Evolutionary conservation across 2,113 vertebrate species (phyloP).

Genomic region (Vidua chalybeata): DNA sequence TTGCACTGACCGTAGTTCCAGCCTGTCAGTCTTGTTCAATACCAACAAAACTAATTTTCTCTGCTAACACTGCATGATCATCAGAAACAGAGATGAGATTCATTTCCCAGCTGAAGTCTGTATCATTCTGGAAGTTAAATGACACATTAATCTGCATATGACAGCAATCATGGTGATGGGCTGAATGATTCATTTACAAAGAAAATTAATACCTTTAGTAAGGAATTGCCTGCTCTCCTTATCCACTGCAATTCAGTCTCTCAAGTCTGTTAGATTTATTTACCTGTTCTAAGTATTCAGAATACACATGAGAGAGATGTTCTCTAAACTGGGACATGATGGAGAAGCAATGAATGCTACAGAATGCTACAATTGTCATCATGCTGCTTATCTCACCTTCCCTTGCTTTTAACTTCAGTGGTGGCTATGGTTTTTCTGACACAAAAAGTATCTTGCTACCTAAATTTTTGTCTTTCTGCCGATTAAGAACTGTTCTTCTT

Average conservation of each 20-base stretch:
- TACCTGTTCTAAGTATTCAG: neutral
- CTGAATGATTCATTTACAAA: neutral
- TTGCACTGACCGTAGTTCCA: neutral
- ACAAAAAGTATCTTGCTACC: neutral
- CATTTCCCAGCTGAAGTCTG: neutral
- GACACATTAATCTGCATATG: neutral
- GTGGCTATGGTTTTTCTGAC: neutral
- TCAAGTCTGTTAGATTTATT: neutral
- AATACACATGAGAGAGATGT: neutral
- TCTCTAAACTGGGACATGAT: neutral
- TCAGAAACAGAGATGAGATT: neutral
- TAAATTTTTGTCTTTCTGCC: neutral
- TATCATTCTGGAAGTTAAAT: neutral
- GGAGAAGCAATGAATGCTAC: neutral
- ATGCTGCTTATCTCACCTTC: neutral
- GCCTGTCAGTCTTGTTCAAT: neutral
- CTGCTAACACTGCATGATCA: neutral
- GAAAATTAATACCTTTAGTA: neutral
- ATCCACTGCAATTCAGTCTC: neutral
- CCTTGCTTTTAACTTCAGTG: neutral
- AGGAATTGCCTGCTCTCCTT: neutral
- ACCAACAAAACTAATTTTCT: neutral
- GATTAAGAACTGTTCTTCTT: neutral
- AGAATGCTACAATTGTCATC: neutral
- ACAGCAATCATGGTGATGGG: neutral